A percentile compares a stretch with the other conserved stretches of the same genome.
Evolutionary conservation across 2,888 invertebrate genomes (phyloP).

Genomic region (Aricia artaxerxes): DNA sequence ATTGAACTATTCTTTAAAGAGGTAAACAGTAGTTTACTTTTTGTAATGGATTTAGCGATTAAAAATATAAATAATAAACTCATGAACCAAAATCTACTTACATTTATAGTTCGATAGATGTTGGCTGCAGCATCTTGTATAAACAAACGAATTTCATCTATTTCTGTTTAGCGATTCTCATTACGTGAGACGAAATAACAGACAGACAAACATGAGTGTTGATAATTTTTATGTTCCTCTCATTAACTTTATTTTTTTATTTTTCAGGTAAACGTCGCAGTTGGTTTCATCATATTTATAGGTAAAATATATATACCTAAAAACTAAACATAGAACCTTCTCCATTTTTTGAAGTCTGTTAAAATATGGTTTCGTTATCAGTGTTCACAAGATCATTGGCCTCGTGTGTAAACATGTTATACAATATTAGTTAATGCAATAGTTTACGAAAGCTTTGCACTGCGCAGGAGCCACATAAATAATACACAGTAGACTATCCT

Average conservation of each 20-base stretch:
- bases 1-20: no score
- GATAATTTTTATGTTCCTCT: not conserved
- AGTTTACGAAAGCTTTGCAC: not conserved
- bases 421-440: constrained; percentile 10
- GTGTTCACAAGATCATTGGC: not conserved
- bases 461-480: not conserved
- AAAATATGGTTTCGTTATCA: not conserved
- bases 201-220: not conserved
- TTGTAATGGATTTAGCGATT: not conserved
- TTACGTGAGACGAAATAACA: not conserved
- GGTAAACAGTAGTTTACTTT: not conserved
- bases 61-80: no score
- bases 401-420: not conserved
- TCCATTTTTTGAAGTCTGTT: not conserved
- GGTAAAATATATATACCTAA: not conserved
- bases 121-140: no score
- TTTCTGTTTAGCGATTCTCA: not conserved
- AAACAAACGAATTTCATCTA: no score
- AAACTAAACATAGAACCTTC: no score
- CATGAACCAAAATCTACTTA: no score
- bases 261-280: constrained; percentile 27
- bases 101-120: no score
- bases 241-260: not conserved
- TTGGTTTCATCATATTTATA: not conserved
- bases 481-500: no score